phyloP scores from a whole-genome alignment of 2,113 vertebrate species.

The Grantiella picta region DNA sequence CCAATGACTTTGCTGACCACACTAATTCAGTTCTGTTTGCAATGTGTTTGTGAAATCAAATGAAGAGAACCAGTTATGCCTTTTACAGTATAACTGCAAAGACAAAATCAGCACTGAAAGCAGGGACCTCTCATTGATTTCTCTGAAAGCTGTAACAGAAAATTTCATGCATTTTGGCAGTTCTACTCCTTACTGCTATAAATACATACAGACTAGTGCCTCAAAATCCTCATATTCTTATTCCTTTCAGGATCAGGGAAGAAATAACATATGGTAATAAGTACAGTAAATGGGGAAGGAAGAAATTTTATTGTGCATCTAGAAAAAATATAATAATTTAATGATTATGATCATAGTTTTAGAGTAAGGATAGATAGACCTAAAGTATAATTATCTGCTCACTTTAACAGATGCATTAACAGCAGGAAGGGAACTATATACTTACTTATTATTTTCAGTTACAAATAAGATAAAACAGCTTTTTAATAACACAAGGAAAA shows the following conservation, averaged over 20 bases:
- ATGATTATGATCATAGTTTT: background rate
- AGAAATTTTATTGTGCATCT: background rate
- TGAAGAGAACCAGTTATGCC: background rate
- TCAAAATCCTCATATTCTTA: background rate
- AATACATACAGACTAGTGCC: background rate
- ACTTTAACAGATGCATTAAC: background rate
- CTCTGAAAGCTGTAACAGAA: background rate
- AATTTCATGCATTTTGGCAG: conserved; percentile 23
- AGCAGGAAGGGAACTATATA: background rate
- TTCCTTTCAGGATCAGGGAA: background rate
- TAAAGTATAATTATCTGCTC: background rate
- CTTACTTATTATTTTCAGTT: background rate
- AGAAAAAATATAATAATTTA: conserved; percentile 28
- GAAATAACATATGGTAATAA: background rate
- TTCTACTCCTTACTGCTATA: conserved; percentile 3
- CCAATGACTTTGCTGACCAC: background rate
- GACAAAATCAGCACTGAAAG: background rate
- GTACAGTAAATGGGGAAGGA: background rate
- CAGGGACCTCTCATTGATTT: background rate
- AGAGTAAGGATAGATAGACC: background rate
- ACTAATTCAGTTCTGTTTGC: background rate
- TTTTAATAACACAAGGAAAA: background rate
- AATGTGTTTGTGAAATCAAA: conserved; percentile 2
- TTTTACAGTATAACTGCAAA: background rate
- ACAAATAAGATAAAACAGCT: background rate